phyloP scores from a whole-genome alignment of 2,888 invertebrate genomes.

The Erannis defoliaria region DNA sequence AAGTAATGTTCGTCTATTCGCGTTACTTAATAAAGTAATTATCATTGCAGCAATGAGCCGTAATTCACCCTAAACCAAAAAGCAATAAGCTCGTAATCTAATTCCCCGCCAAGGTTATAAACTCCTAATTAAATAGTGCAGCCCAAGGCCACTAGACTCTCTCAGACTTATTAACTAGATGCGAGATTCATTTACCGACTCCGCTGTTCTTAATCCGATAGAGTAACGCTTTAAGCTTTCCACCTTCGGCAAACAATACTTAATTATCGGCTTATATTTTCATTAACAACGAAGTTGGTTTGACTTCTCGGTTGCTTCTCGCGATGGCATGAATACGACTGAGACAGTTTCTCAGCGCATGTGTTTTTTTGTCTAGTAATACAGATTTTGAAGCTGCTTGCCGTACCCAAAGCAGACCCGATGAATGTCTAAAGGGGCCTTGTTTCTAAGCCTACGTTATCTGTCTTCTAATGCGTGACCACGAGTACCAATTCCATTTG shows the following conservation, averaged over 20 bases:
- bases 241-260: slow-evolving; percentile 52
- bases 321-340: slow-evolving; percentile 32
- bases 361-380: background rate
- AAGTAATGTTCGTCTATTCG: background rate
- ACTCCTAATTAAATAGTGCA: slow-evolving; percentile 25
- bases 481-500: too few relatives aligned
- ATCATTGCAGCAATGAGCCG: slow-evolving; percentile 1
- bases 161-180: slow-evolving; percentile 42
- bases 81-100: slow-evolving; percentile 17
- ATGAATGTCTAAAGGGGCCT: too few relatives aligned
- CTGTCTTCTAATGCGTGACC: too few relatives aligned
- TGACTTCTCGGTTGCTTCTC: slow-evolving; percentile 40
- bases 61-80: background rate
- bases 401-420: too few relatives aligned
- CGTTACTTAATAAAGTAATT: slow-evolving; percentile 2
- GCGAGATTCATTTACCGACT: slow-evolving; percentile 51
- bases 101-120: slow-evolving; percentile 15
- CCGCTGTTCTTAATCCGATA: slow-evolving; percentile 44
- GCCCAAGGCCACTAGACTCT: slow-evolving; percentile 16
- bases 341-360: background rate
- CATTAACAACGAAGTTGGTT: slow-evolving; percentile 52
- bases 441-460: too few relatives aligned
- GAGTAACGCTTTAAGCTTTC: slow-evolving; percentile 50
- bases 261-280: slow-evolving; percentile 59
- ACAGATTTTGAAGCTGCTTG: background rate